A percentile compares a stretch with the other conserved stretches of the same genome.
phyloP scores from a whole-genome alignment of 2,113 vertebrate species.

The Phaethornis superciliosus region DNA sequence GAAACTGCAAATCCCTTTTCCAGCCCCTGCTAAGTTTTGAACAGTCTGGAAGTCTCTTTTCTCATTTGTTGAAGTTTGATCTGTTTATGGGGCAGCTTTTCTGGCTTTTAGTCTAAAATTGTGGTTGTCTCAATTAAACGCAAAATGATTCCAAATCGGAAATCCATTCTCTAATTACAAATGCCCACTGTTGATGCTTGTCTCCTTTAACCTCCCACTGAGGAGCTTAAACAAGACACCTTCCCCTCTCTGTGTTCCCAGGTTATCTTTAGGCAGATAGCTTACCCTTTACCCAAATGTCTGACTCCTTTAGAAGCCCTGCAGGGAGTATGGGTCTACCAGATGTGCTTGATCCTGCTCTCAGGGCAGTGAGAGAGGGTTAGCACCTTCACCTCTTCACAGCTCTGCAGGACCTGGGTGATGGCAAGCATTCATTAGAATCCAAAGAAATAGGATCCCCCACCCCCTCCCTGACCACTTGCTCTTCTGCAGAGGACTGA shows the following conservation, averaged over 20 bases:
- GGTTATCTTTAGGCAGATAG: not conserved
- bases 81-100: not conserved
- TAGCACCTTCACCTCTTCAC: slow-evolving; percentile 30
- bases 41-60: not conserved
- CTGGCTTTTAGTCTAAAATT: not conserved
- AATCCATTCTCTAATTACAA: not conserved
- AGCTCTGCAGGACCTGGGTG: not conserved
- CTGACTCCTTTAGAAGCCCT: not conserved
- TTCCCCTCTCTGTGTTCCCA: not conserved
- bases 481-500: not conserved
- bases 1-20: slow-evolving; percentile 5
- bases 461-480: not conserved
- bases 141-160: not conserved
- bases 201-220: not conserved
- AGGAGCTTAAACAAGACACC: not conserved
- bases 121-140: not conserved
- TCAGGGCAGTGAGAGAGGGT: not conserved
- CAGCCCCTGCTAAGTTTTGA: not conserved
- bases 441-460: not conserved
- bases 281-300: not conserved
- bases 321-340: not conserved
- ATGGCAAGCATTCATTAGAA: not conserved
- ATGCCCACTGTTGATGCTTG: not conserved
- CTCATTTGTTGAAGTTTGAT: not conserved
- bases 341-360: not conserved